These are phyloP conservation scores for Meiosimyza decipiens DNA, from an alignment of 2,888 invertebrate species.

Conservation along the genomic window DNA sequence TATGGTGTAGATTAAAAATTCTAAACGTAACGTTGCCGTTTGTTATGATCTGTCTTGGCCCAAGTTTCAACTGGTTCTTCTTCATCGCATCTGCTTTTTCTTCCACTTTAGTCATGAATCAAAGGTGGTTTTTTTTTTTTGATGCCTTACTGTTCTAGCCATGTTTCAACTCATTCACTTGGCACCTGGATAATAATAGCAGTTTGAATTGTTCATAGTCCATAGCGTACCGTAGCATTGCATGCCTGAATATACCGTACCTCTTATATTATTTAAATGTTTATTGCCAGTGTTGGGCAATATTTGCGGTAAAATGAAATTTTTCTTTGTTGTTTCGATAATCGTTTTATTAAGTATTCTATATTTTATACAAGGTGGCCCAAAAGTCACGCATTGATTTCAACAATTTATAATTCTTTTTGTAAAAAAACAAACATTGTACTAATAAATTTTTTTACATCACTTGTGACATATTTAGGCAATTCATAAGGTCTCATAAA, in stretches of 20 bases:
- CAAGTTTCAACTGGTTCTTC: constrained; percentile 15
- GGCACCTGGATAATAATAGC: constrained; percentile 47
- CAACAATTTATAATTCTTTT: too few relatives aligned
- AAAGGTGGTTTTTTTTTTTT: constrained; percentile 14
- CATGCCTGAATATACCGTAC: not conserved
- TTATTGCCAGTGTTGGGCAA: too few relatives aligned
- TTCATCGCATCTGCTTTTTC: constrained; percentile 23
- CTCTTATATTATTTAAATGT: too few relatives aligned
- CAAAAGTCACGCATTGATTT: too few relatives aligned
- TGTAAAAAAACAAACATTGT: too few relatives aligned
- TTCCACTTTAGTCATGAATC: constrained; percentile 23
- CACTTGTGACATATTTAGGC: too few relatives aligned
- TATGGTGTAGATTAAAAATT: constrained; percentile 38
- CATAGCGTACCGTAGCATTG: not conserved
- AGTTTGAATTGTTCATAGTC: constrained; percentile 34
- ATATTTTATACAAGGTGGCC: too few relatives aligned
- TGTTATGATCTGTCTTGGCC: constrained; percentile 10
- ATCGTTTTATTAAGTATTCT: too few relatives aligned
- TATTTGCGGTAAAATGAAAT: too few relatives aligned
- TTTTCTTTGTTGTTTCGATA: too few relatives aligned
- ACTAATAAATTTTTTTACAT: too few relatives aligned
- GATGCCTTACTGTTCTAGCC: not conserved
- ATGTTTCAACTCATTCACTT: constrained; percentile 41
- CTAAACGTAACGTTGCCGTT: constrained; percentile 29
- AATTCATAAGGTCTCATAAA: too few relatives aligned